Evolutionary conservation across 2,888 invertebrate genomes (phyloP), one percentile per base, ranked within the genome.

Genomic region (Tenthredo amoena): DNA sequence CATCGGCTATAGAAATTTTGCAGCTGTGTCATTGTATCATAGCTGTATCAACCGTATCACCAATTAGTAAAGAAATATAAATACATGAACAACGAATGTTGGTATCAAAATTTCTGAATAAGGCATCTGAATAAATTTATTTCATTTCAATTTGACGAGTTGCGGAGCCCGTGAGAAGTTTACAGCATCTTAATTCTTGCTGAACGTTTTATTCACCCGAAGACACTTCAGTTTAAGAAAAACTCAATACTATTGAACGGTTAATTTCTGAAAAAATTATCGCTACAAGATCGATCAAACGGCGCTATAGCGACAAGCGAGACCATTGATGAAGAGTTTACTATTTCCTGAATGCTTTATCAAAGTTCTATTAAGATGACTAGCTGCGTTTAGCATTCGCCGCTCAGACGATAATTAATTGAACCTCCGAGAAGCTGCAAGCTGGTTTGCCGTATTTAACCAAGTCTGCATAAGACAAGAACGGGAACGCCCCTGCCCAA

Each of bases 21-120:
- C 86, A 86, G 79, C 77, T 88, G 81, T 88, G 31, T 86, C 86
- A 88, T 87, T 87, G 88, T 88, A 83, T 86, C 47, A 65, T 68
- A 47, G 50, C 55, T 34, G 31, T 68, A 83, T 43, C 58, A 12
- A 37, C 26, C n/a, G 37, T 81, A 43, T 81, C 40, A 62, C 81
- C 81, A 81, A 81, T 81, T 81, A 62, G 62, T 37, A 81, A 81
- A 81, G 62, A 15, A 31, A 26, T n/a, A 12, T 1, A 2, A 26
- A 37, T 34, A 12, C 5, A 31, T 18, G 76, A 21, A 10, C 10
- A 40, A 47, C 43, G 21, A 47, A 76, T 26, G 5, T 7, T 21
- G 50, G 0, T 26, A 34, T 18, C 9, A n/a, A 50, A 50, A 77
- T 15, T 77, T 18, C 26, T 1, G 26, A 21, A 31, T 55, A 18